phyloP scores from a whole-genome alignment of 1,140 invertebrate species.

The Thaumetopoea pityocampa region DNA sequence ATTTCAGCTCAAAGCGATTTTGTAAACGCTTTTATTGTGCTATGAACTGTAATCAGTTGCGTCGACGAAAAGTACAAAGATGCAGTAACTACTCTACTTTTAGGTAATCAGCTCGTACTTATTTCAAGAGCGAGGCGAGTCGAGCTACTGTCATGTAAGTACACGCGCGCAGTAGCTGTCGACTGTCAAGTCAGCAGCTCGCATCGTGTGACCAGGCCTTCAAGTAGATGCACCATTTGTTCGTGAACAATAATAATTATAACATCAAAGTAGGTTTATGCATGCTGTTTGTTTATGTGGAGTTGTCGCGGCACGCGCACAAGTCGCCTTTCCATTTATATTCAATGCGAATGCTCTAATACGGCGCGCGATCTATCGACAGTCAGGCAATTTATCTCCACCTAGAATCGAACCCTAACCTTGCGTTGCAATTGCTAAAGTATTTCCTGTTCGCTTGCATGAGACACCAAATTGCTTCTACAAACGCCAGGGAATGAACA shows the following conservation, averaged over 20 bases:
- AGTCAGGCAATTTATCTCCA: constrained; percentile 55
- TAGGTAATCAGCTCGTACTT: too few species aligned
- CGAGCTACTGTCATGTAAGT: too few species aligned
- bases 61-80: too few species aligned
- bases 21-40: too few species aligned
- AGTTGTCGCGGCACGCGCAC: constrained; percentile 17
- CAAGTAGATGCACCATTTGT: too few species aligned
- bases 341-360: constrained; percentile 60
- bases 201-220: too few species aligned
- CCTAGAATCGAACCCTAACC: constrained; percentile 53
- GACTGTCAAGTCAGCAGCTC: too few species aligned
- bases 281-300: neutral
- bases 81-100: too few species aligned
- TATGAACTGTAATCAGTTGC: too few species aligned
- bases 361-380: constrained; percentile 55
- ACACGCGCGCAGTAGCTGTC: too few species aligned
- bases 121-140: too few species aligned
- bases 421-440: constrained; percentile 46
- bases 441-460: constrained; percentile 53
- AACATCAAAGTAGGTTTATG: neutral
- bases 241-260: constrained; percentile 1
- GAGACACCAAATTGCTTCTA: constrained; percentile 67
- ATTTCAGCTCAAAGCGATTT: too few species aligned
- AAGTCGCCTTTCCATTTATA: constrained; percentile 48
- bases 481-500: constrained; percentile 57